phyloP scores from a whole-genome alignment of 2,113 vertebrate genomes.

The Catagonus wagneri region DNA sequence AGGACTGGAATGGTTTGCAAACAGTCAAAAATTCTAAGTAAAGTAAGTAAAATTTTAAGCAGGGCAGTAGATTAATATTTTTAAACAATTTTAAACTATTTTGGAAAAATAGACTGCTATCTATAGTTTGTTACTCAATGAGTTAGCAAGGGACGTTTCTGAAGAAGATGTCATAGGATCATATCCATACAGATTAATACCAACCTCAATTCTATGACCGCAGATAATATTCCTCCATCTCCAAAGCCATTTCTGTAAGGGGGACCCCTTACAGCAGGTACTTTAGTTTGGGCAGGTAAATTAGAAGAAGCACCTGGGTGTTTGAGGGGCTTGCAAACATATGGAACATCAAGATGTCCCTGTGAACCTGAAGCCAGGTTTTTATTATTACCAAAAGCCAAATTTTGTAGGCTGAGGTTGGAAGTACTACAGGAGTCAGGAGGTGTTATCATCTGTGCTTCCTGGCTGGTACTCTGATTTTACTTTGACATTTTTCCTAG shows the following conservation, averaged over 20 bases:
- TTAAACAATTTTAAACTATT: not conserved
- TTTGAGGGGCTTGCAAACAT: not conserved
- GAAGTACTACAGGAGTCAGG: not conserved
- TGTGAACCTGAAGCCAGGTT: not conserved
- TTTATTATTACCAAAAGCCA: not conserved
- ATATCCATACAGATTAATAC: not conserved
- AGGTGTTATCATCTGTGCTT: not conserved
- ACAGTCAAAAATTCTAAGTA: not conserved
- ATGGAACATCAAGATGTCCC: not conserved
- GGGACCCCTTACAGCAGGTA: not conserved
- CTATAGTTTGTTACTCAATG: not conserved
- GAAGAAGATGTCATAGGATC: not conserved
- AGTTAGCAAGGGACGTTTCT: not conserved
- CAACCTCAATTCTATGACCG: not conserved
- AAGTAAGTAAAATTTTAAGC: not conserved
- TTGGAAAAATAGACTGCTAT: not conserved
- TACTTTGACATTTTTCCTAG: not conserved
- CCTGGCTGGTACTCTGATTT: not conserved
- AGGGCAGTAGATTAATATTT: not conserved
- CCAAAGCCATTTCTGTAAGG: not conserved
- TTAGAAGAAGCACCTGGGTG: not conserved
- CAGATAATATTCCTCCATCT: not conserved
- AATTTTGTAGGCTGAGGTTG: not conserved
- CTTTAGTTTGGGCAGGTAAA: not conserved
- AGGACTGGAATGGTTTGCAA: not conserved